phyloP scores from a whole-genome alignment of 2,113 vertebrate genomes.

The Symphodus melops region DNA sequence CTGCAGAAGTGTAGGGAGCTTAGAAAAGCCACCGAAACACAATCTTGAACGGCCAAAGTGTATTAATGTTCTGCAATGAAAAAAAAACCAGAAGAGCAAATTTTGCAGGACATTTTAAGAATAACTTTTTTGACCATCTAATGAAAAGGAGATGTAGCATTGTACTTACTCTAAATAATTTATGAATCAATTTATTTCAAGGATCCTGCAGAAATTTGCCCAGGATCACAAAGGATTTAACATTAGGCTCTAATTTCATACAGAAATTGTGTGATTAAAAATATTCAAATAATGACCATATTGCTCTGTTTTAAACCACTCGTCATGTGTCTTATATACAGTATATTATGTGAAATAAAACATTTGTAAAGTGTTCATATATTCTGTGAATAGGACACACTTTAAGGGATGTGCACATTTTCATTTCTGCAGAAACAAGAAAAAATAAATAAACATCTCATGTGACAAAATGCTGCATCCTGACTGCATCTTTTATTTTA shows the following conservation, averaged over 20 bases:
- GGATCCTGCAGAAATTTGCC: slow-evolving; percentile 15
- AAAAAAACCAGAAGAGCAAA: neutral
- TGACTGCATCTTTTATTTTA: slow-evolving; percentile 10
- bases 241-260: slow-evolving; percentile 4
- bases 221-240: neutral
- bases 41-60: neutral
- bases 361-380: slow-evolving; percentile 64
- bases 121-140: slow-evolving; percentile 4
- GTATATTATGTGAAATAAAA: slow-evolving; percentile 13
- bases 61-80: slow-evolving; percentile 19
- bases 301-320: slow-evolving; percentile 9
- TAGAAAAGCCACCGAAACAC: slow-evolving; percentile 18
- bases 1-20: slow-evolving; percentile 23
- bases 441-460: slow-evolving; percentile 69
- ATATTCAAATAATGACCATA: neutral
- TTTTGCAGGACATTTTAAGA: neutral
- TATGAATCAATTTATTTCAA: slow-evolving; percentile 20
- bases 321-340: slow-evolving; percentile 35
- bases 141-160: slow-evolving; percentile 14
- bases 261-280: neutral
- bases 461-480: slow-evolving; percentile 22
- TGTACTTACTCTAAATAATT: neutral
- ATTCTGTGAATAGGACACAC: slow-evolving; percentile 48
- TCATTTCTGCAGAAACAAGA: slow-evolving; percentile 37
- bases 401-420: slow-evolving; percentile 19